Conservation (phyloP, 2,888 invertebrate genomes). For the Campaea margaritaria region DNA sequence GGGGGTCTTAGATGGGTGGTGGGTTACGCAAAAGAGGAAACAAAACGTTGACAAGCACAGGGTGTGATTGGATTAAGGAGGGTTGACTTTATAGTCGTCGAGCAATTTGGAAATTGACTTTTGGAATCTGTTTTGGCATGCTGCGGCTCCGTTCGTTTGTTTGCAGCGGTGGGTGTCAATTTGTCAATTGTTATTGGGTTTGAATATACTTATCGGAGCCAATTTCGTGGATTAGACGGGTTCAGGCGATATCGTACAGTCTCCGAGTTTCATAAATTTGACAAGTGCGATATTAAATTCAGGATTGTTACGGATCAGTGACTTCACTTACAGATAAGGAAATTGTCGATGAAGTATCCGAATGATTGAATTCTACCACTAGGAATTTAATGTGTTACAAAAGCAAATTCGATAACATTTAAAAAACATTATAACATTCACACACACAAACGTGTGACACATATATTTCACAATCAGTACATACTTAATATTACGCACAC, state of each 20-base stretch:
- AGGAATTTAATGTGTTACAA: too few relatives aligned
- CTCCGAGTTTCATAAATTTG: slow-evolving; percentile 2
- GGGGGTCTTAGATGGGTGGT: slow-evolving; percentile 60
- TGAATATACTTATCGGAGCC: slow-evolving; percentile 47
- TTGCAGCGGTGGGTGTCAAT: slow-evolving; percentile 69
- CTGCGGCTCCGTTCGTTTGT: slow-evolving; percentile 69
- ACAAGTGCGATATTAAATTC: slow-evolving; percentile 3
- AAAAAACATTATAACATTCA: too few relatives aligned
- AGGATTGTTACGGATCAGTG: too few relatives aligned
- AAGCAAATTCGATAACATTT: too few relatives aligned
- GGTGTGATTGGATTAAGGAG: slow-evolving; percentile 83
- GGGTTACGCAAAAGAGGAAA: slow-evolving; percentile 70
- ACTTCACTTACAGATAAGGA: neutral
- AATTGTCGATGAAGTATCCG: neutral
- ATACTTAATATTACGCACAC: too few relatives aligned
- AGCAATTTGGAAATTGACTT: slow-evolving; percentile 84
- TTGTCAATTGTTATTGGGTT: slow-evolving; percentile 66
- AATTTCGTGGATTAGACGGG: slow-evolving; percentile 60
- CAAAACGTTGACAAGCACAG: slow-evolving; percentile 83
- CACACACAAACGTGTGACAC: too few relatives aligned
- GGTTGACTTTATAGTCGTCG: slow-evolving; percentile 81
- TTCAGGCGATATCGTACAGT: slow-evolving; percentile 13
- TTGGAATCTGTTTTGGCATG: slow-evolving; percentile 77
- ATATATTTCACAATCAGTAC: too few relatives aligned
- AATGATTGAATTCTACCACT: too few relatives aligned